Percentiles rank a stretch among this genome's conserved stretches.
These are phyloP conservation scores for Isurus oxyrinchus DNA, from an alignment of 2,113 vertebrate genomes.

Conservation along the genomic window DNA sequence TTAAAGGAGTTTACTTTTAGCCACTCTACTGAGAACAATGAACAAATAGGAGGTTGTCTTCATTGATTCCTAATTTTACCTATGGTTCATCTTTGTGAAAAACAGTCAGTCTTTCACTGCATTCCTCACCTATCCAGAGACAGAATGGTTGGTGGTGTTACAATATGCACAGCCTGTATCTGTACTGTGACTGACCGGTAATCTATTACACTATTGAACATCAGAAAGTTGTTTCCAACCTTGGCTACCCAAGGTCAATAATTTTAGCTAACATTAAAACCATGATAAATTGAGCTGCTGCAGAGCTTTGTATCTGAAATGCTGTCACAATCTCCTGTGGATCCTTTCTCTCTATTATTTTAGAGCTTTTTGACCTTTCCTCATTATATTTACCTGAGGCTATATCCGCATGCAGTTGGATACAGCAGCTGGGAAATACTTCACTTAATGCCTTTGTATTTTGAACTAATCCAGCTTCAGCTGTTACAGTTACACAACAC, in stretches of 20 bases:
- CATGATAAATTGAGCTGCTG: background rate
- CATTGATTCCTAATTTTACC: background rate
- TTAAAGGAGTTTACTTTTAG: background rate
- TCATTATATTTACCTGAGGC: constrained; percentile 23
- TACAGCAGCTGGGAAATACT: constrained; percentile 1
- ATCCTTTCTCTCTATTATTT: constrained; percentile 6
- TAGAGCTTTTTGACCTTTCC: constrained; percentile 25
- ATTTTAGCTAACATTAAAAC: background rate
- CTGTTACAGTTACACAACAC: background rate
- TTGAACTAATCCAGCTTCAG: constrained; percentile 6
- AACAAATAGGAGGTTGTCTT: background rate
- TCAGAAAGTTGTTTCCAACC: background rate
- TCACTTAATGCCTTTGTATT: background rate
- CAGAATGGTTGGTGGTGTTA: background rate
- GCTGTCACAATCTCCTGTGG: background rate
- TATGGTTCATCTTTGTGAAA: background rate
- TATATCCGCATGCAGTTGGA: background rate
- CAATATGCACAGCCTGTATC: background rate
- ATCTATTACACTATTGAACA: background rate
- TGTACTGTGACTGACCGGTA: background rate
- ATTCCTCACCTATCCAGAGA: background rate
- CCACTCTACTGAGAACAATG: background rate
- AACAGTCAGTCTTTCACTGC: background rate
- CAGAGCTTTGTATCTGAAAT: background rate
- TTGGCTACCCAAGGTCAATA: constrained; percentile 28